phyloP scores from a whole-genome alignment of 2,797 vertebrate species.

The Neostethus bicornis region DNA sequence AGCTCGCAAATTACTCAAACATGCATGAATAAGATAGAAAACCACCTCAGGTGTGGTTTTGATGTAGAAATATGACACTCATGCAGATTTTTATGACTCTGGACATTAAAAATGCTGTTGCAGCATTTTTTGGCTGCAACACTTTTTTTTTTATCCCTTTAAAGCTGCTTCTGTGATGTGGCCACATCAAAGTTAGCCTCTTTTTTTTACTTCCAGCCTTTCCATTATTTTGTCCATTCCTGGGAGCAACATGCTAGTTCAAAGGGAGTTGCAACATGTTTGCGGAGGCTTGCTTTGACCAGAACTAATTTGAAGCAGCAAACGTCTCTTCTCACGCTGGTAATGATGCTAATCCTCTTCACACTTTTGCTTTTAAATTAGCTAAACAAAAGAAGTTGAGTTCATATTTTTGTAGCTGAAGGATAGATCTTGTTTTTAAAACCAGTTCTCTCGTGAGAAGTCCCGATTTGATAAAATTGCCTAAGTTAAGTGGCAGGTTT shows the following conservation, averaged over 20 bases:
- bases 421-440: slow-evolving; percentile 3
- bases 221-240: slow-evolving; percentile 20
- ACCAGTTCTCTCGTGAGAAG: neutral
- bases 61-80: neutral
- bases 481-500: slow-evolving; percentile 23
- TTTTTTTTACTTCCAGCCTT: slow-evolving; percentile 16
- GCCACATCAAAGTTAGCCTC: slow-evolving; percentile 15
- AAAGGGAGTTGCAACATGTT: slow-evolving; percentile 30
- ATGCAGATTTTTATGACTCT: neutral
- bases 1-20: neutral
- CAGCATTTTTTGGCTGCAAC: slow-evolving; percentile 10
- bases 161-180: slow-evolving; percentile 14
- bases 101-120: neutral
- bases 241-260: slow-evolving; percentile 27
- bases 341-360: slow-evolving; percentile 30
- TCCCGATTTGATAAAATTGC: slow-evolving; percentile 16
- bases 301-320: slow-evolving; percentile 23
- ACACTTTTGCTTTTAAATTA: slow-evolving; percentile 5
- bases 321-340: slow-evolving; percentile 12
- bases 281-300: slow-evolving; percentile 13
- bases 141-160: slow-evolving; percentile 5
- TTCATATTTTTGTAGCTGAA: slow-evolving; percentile 11
- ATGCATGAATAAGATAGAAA: neutral
- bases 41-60: no score
- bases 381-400: slow-evolving; percentile 18